Base-by-base conservation (phyloP, 2,888 invertebrate genomes). In the Nomada flava region DNA sequence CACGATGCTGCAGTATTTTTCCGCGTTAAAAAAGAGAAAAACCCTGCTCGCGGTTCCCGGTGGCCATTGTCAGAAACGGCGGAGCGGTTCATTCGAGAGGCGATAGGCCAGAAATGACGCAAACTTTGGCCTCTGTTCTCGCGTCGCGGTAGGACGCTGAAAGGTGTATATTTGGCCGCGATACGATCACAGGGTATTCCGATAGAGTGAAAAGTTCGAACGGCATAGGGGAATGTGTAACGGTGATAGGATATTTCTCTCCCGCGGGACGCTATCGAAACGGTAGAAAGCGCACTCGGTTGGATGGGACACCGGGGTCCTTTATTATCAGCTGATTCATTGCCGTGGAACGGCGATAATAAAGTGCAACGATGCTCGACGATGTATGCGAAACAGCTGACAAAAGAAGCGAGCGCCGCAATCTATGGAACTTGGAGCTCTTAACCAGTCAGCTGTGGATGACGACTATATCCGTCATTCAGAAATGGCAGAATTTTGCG, bases 231-330 rank as follows among this genome's bases (percentile, higher is more conserved):
- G 79, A 79, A 79, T 79, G 79, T 73, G 64, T 67, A 79, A 69
- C 76, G 69, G 59, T 76, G 73, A 77, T 77, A 59, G 70, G 82
- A 77, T 83, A 83, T 83, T 83, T 82, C 81, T 81, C 82, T 73
- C 76, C 26, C 73, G 52, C 15, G 63, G 73, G 72, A 64, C 82
- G 77, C 77, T 83, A 88, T 88, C 86, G 85, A 79, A 76, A 76
- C 82, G 76, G 60, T 29, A 47, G 55, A 62, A 73, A 53, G 47
- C 29, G 67, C 63, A 50, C 53, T 29, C 63, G 69, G 26, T 53
- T 64, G 62, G 64, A 65, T 47, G 18, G 67, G 29, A 23, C 18
- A 67, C 68, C 65, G 20, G 5, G 5, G 1, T 42, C 75, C 72
- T 77, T 82, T 82, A 78, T 72, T 78, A 75, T 83, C 83, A 23